Percentiles rank a stretch among this genome's conserved stretches.
phyloP scores from a whole-genome alignment of 1,140 invertebrate genomes.

The Chymomyza costata region DNA sequence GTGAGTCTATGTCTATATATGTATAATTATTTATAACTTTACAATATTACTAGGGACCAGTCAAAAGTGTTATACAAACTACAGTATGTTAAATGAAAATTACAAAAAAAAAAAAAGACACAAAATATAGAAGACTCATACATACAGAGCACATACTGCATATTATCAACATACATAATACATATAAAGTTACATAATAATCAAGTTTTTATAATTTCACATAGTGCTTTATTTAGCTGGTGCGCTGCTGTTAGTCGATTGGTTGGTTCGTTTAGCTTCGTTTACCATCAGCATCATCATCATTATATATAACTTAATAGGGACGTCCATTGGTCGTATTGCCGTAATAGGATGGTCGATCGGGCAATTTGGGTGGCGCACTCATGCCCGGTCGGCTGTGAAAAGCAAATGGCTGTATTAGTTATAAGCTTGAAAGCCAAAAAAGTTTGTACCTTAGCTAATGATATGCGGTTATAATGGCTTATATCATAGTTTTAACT shows the following conservation, averaged over 20 bases:
- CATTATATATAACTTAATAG: conserved; percentile 14
- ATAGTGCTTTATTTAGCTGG: too few species aligned
- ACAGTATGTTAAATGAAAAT: conserved; percentile 10
- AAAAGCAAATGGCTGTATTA: conserved; percentile 2
- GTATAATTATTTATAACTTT: conserved; percentile 4
- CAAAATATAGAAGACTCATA: background rate
- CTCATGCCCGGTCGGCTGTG: conserved; percentile 59
- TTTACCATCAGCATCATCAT: too few species aligned
- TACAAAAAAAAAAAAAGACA: too few species aligned
- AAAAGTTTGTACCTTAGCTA: too few species aligned
- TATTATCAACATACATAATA: background rate
- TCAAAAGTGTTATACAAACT: conserved; percentile 25
- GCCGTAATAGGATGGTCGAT: conserved; percentile 62
- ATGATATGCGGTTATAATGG: too few species aligned
- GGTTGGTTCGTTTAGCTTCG: too few species aligned
- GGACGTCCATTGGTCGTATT: conserved; percentile 61
- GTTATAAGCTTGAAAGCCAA: background rate
- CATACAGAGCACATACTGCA: background rate
- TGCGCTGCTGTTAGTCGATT: too few species aligned
- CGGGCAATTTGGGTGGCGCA: conserved; percentile 62
- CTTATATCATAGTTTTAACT: too few species aligned
- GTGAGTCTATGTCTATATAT: background rate
- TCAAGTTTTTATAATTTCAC: too few species aligned
- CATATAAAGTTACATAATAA: conserved; percentile 7
- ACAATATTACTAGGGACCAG: conserved; percentile 17